Evolutionary conservation across 2,797 vertebrate genomes (phyloP).

Genomic region (Kryptopterus vitreolus): DNA sequence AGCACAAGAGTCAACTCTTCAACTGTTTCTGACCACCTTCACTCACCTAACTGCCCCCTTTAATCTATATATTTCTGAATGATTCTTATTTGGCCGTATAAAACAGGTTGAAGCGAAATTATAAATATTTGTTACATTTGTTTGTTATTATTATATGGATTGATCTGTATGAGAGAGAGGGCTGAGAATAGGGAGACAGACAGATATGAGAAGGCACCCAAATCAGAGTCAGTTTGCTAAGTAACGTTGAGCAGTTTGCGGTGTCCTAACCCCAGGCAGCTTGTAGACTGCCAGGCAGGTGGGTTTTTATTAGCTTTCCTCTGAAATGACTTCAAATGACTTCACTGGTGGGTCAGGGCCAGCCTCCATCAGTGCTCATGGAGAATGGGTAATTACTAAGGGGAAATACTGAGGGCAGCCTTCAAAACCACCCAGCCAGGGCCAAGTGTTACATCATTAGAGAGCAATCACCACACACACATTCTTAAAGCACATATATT

Average conservation of each 20-base stretch:
- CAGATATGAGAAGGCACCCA: constrained; percentile 27
- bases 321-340: constrained; percentile 79
- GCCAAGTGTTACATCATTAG: constrained; percentile 87
- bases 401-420: constrained; percentile 71
- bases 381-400: constrained; percentile 74
- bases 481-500: constrained; percentile 59
- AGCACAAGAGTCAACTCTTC: constrained; percentile 24
- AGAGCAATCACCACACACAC: constrained; percentile 69
- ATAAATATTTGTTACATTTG: no score
- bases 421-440: constrained; percentile 77
- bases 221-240: constrained; percentile 30
- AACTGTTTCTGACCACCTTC: constrained; percentile 57
- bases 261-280: constrained; percentile 74
- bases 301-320: constrained; percentile 83
- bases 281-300: constrained; percentile 80
- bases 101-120: no score
- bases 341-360: constrained; percentile 79
- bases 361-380: constrained; percentile 70
- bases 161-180: neutral
- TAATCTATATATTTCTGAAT: no score
- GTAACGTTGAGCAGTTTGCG: constrained; percentile 66
- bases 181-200: neutral
- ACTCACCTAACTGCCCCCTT: constrained; percentile 51
- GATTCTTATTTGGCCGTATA: no score
- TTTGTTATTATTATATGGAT: no score